Conservation (phyloP, 53 echinoderm and acorn worm genomes). For the Holothuria leucospilota region DNA sequence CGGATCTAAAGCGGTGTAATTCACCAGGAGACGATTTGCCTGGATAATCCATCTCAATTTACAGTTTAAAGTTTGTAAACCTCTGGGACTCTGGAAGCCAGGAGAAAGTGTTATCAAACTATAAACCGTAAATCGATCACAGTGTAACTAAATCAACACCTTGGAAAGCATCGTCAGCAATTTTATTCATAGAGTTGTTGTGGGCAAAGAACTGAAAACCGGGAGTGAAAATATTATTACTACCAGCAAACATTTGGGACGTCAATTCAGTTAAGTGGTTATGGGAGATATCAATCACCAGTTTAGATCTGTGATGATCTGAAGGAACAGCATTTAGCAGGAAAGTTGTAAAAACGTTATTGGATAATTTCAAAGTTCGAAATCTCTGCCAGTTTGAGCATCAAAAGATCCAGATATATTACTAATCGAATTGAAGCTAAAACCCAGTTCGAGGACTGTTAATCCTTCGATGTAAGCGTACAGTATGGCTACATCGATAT, state of each 20-base stretch:
- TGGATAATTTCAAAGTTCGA: slow-evolving; percentile 21
- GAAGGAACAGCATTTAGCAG: neutral
- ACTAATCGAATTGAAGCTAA: slow-evolving; percentile 1
- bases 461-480: neutral
- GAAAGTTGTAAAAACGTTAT: neutral
- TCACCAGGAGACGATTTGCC: neutral
- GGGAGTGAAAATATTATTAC: neutral
- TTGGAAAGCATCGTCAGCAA: slow-evolving; percentile 1
- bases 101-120: neutral
- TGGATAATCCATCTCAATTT: slow-evolving; percentile 5
- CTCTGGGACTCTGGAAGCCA: neutral
- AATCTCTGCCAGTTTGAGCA: slow-evolving; percentile 1
- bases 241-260: slow-evolving; percentile 4
- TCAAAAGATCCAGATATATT: slow-evolving; percentile 13
- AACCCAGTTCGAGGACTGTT: neutral
- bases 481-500: neutral
- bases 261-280: slow-evolving; percentile 24
- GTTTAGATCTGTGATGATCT: neutral
- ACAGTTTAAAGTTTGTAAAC: neutral
- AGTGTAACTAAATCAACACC: slow-evolving; percentile 1
- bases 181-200: neutral
- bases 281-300: slow-evolving; percentile 1
- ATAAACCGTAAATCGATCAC: slow-evolving; percentile 8
- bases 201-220: slow-evolving; percentile 1
- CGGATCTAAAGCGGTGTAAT: neutral